These are phyloP conservation scores for Ceyx cyanopectus DNA, from an alignment of 2,113 vertebrate species.

Conservation along the genomic window DNA sequence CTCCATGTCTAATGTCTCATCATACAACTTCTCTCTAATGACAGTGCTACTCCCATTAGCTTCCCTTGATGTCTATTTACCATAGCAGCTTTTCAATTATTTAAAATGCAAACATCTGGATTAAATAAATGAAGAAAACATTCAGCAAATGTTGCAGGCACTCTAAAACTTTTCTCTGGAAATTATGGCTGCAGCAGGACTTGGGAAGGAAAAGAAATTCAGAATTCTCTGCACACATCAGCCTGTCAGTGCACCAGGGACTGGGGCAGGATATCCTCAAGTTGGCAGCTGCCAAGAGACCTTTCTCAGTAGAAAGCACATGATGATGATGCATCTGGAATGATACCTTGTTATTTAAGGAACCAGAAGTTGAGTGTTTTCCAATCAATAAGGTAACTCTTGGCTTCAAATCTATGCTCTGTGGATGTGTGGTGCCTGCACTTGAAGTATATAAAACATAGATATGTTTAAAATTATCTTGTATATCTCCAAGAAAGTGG, in stretches of 20 bases:
- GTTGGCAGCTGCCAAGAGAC: not conserved
- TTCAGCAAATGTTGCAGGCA: conserved; percentile 19
- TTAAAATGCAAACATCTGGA: conserved; percentile 72
- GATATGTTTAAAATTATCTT: not conserved
- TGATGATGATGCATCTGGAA: not conserved
- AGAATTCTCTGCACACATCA: not conserved
- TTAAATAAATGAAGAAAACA: conserved; percentile 57
- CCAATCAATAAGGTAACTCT: not conserved
- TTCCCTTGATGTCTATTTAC: conserved; percentile 58
- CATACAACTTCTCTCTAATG: conserved; percentile 1
- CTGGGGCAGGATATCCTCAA: not conserved
- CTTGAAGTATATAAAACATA: not conserved
- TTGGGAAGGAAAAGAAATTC: not conserved
- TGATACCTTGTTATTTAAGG: not conserved
- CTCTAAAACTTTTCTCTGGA: not conserved
- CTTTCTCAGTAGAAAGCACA: not conserved
- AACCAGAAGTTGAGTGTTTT: not conserved
- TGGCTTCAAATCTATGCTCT: not conserved
- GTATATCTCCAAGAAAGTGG: not conserved
- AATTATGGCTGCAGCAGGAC: not conserved
- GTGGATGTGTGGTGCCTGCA: not conserved
- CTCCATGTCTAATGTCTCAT: conserved; percentile 1
- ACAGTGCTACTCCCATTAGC: conserved; percentile 55
- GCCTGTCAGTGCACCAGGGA: not conserved
- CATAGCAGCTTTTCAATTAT: conserved; percentile 70